phyloP scores from a whole-genome alignment of 2,888 invertebrate species.

The Salticus scenicus region DNA sequence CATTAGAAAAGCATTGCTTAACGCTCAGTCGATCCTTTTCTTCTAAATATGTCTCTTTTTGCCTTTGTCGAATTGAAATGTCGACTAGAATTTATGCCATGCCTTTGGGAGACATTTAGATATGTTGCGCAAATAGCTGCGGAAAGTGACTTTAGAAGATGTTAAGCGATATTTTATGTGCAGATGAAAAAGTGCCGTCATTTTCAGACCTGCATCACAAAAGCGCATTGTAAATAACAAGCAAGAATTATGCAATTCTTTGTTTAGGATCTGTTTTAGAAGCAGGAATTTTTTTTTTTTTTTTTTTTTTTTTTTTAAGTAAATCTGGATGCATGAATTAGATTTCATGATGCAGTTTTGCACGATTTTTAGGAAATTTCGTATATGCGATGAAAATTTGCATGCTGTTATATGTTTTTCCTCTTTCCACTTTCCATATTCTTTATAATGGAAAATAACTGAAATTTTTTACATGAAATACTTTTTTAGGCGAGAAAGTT shows the following conservation, averaged over 20 bases:
- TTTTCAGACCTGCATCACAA: neutral
- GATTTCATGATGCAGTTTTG: no score
- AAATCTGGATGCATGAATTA: no score
- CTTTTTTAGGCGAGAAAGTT: no score
- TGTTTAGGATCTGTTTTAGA: neutral
- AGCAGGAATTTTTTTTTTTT: no score
- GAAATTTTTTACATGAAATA: no score
- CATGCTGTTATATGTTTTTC: no score
- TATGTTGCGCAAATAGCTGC: slow-evolving; percentile 13
- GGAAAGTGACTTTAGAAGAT: slow-evolving; percentile 24
- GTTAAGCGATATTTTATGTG: neutral
- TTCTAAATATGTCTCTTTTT: slow-evolving; percentile 59
- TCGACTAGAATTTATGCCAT: slow-evolving; percentile 19
- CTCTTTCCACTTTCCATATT: no score
- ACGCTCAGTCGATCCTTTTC: slow-evolving; percentile 40
- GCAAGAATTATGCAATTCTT: neutral
- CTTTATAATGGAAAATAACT: no score
- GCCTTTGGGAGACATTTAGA: slow-evolving; percentile 35
- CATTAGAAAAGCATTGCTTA: slow-evolving; percentile 35
- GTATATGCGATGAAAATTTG: no score
- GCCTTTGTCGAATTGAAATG: slow-evolving; percentile 48
- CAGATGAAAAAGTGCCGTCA: neutral
- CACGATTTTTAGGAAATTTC: no score
- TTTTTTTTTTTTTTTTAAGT: no score
- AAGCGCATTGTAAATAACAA: neutral